Conservation (phyloP, 1,140 invertebrate genomes). For the Hyles euphorbiae region DNA sequence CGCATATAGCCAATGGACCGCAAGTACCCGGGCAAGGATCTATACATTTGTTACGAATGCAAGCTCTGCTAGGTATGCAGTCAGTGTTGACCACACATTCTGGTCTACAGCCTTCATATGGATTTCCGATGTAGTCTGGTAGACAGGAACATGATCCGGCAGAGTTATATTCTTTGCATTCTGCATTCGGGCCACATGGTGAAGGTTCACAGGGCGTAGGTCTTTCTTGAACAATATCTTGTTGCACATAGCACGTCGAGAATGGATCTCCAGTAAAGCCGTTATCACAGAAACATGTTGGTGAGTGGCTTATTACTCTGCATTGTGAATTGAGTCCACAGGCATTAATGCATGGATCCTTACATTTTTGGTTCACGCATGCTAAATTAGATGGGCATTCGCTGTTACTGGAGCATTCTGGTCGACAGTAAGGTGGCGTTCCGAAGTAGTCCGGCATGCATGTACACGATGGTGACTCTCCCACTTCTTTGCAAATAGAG, state of each 20-base stretch:
- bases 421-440: conserved; percentile 82
- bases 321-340: conserved; percentile 84
- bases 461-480: conserved; percentile 78
- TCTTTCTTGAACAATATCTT: conserved; percentile 35
- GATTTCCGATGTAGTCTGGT: conserved; percentile 82
- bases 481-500: conserved; percentile 80
- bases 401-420: conserved; percentile 83
- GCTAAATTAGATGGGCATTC: conserved; percentile 84
- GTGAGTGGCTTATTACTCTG: conserved; percentile 80
- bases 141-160: conserved; percentile 81
- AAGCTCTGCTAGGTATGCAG: conserved; percentile 81
- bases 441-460: conserved; percentile 82
- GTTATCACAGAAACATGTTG: conserved; percentile 80
- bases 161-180: conserved; percentile 80
- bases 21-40: conserved; percentile 85
- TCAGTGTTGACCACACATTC: conserved; percentile 81
- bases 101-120: conserved; percentile 82
- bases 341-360: conserved; percentile 82
- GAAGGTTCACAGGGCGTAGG: conserved; percentile 79
- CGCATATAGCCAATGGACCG: conserved; percentile 83
- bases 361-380: conserved; percentile 84
- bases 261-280: conserved; percentile 80
- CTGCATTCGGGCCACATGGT: conserved; percentile 81
- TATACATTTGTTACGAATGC: conserved; percentile 82
- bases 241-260: conserved; percentile 60